phyloP scores from a whole-genome alignment of 1,140 invertebrate species.

The Cecropterus lyciades region DNA sequence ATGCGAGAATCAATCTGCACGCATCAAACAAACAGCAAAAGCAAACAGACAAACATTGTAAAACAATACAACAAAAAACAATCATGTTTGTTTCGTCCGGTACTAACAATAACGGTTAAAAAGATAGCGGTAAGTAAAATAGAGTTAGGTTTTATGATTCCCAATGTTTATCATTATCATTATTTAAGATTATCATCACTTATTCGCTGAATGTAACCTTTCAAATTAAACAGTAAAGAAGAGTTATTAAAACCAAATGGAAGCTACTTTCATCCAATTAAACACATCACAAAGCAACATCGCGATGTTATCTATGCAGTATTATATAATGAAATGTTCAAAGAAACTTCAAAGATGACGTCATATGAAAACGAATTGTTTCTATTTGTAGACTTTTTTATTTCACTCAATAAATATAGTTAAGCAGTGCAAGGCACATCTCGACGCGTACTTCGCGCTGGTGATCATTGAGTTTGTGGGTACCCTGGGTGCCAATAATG shows the following conservation, averaged over 20 bases:
- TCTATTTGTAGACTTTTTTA: background rate
- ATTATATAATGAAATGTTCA: conserved; percentile 9
- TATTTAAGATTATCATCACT: conserved; percentile 12
- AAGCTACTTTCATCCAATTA: conserved; percentile 32
- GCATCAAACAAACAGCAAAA: too few species aligned
- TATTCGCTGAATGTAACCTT: conserved; percentile 15
- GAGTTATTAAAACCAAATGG: conserved; percentile 17
- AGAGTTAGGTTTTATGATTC: background rate
- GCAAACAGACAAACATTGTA: too few species aligned
- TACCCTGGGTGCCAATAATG: too few species aligned
- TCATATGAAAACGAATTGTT: background rate
- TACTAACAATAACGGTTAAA: too few species aligned
- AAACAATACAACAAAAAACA: too few species aligned
- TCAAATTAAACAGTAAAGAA: conserved; percentile 9
- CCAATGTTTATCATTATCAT: conserved; percentile 23
- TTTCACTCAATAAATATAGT: background rate
- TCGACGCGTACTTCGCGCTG: too few species aligned
- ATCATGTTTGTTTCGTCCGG: too few species aligned
- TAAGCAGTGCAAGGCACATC: too few species aligned
- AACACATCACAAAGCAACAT: conserved; percentile 33
- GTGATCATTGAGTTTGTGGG: too few species aligned
- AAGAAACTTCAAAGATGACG: background rate
- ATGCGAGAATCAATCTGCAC: too few species aligned
- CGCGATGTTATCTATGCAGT: conserved; percentile 14
- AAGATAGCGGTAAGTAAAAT: too few species aligned